phyloP scores from a whole-genome alignment of 2,113 vertebrate species.

The Tympanuchus pallidicinctus region DNA sequence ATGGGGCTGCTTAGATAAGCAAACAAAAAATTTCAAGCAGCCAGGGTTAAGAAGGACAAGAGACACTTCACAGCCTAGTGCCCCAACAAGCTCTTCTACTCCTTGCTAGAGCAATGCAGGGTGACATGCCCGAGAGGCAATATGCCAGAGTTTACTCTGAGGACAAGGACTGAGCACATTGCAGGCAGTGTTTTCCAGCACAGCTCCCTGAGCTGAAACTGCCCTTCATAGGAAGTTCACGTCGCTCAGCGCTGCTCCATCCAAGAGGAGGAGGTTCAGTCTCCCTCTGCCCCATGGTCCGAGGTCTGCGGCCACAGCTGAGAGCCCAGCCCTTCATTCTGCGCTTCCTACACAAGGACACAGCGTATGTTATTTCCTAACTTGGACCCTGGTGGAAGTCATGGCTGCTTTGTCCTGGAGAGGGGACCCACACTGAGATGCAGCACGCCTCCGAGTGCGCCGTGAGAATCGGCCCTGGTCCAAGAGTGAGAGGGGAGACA shows the following conservation, averaged over 20 bases:
- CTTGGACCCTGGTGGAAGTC: rapidly evolving
- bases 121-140: background rate
- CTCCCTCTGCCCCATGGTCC: background rate
- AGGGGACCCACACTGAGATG: background rate
- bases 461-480: rapidly evolving
- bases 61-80: background rate
- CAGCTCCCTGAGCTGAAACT: background rate
- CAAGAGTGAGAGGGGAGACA: background rate
- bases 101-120: background rate
- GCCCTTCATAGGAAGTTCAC: background rate
- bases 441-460: background rate
- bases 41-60: background rate
- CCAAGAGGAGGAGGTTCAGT: background rate
- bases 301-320: background rate
- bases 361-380: rapidly evolving
- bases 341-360: rapidly evolving
- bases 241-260: background rate
- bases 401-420: background rate
- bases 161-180: background rate
- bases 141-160: constrained; percentile 9
- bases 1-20: background rate
- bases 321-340: background rate
- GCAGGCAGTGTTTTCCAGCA: background rate
- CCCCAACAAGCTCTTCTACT: background rate
- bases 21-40: background rate